Evolutionary conservation across 2,888 invertebrate species (phyloP), one percentile per base, ranked within the genome.

Genomic region (Nemotelus nigrinus): DNA sequence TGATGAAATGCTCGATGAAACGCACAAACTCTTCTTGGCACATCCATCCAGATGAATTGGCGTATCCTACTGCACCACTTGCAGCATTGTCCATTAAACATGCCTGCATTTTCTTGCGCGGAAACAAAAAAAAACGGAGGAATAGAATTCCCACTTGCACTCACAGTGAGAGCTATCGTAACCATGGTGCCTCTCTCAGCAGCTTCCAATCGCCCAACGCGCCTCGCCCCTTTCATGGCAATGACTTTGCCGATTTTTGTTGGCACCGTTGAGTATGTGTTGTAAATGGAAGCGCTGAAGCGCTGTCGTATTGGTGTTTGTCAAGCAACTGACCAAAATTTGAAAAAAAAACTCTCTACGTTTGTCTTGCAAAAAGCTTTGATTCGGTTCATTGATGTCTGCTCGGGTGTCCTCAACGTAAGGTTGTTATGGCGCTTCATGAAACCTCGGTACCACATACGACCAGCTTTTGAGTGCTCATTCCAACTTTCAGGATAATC

Each of bases 151-250:
- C 25, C 25, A 25, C 25, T 25, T 25, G 25, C 25, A 25, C 25
- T 25, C 25, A 25, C 25, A 25, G 25, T 25, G 43, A 80, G 50
- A 74, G 81, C 80, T 41, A 85, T 41, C 45, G 84, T 85, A 0
- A 85, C 84, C 10, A 85, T 64, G 43, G 81, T 82, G 41, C 84
- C 84, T 71, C 83, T 78, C 81, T 86, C 85, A 3, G 25, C 25
- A 25, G 25, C 25, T 25, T 25, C 25, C 25, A 25, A 25, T 25
- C 1, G 25, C 25, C 85, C 85, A n/a, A 86, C 82, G 81, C 86
- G 85, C 67, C 83, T 83, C 3, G 55, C 70, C 41, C 86, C 86
- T 81, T 53, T 7, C 2, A 10, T 6, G 7, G 70, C 70, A 78
- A 83, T 81, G 3, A 83, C 58, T 43, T 83, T 83, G 8, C 80